Evolutionary conservation across 1,140 invertebrate genomes (phyloP).

Genomic region (Scaptomyza graminum): DNA sequence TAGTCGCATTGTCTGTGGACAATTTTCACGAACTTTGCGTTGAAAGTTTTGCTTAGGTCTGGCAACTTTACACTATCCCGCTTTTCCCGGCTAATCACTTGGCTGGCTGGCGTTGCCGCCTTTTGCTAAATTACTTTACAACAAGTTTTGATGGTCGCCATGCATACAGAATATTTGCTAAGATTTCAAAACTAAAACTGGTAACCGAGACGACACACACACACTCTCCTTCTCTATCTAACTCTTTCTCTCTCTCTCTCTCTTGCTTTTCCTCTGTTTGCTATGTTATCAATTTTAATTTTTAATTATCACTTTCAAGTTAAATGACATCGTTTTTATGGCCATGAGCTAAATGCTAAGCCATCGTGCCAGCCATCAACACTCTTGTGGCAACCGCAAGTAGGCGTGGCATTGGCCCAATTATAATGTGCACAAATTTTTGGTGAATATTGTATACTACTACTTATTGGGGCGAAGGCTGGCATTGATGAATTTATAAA

Average conservation of each 20-base stretch:
- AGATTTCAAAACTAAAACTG: conserved; percentile 21
- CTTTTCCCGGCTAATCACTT: conserved; percentile 65
- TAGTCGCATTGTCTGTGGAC: conserved; percentile 68
- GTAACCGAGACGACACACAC: not conserved
- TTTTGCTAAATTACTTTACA: conserved; percentile 77
- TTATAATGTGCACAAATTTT: conserved; percentile 19
- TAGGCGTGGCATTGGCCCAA: conserved; percentile 17
- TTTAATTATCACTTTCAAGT: conserved; percentile 82
- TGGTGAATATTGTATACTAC: too few species aligned
- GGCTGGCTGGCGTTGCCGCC: conserved; percentile 40
- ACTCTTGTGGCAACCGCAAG: not conserved
- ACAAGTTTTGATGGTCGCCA: conserved; percentile 74
- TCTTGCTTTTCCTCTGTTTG: not conserved
- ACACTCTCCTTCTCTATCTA: not conserved
- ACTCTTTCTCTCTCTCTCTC: too few species aligned
- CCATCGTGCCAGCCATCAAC: conserved; percentile 23
- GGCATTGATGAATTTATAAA: conserved; percentile 19
- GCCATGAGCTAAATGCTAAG: conserved; percentile 68
- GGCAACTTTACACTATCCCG: conserved; percentile 23
- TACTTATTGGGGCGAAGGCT: too few species aligned
- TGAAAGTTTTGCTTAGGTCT: conserved; percentile 17
- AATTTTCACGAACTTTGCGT: conserved; percentile 31
- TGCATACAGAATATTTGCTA: conserved; percentile 66
- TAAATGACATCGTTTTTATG: conserved; percentile 76
- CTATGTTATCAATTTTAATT: conserved; percentile 76